phyloP scores from a whole-genome alignment of 1,140 invertebrate genomes.

The Vanessa atalanta region DNA sequence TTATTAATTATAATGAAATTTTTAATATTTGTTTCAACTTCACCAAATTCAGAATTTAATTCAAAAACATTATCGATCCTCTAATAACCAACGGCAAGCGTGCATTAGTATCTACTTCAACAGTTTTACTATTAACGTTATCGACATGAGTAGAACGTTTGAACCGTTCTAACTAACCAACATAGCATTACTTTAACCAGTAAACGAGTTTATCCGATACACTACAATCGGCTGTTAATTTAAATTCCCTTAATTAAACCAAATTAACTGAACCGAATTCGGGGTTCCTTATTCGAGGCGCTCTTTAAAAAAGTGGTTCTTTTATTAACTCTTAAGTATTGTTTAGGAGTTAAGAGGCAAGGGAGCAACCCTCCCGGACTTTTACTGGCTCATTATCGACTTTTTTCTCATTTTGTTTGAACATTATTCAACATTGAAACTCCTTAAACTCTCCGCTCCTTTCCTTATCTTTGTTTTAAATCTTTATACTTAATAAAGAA shows the following conservation, averaged over 20 bases:
- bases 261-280: slow-evolving; percentile 49
- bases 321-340: slow-evolving; percentile 75
- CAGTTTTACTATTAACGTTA: background rate
- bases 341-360: slow-evolving; percentile 68
- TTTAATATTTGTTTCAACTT: background rate
- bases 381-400: slow-evolving; percentile 71
- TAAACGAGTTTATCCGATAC: slow-evolving; percentile 19
- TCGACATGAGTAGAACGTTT: background rate
- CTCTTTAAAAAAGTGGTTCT: slow-evolving; percentile 65
- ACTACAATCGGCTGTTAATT: slow-evolving; percentile 7
- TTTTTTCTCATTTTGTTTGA: slow-evolving; percentile 49
- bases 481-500: slow-evolving; percentile 38
- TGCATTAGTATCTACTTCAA: background rate
- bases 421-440: slow-evolving; percentile 41
- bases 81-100: background rate
- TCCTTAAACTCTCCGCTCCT: slow-evolving; percentile 28
- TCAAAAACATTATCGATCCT: background rate
- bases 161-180: slow-evolving; percentile 1
- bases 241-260: slow-evolving; percentile 60
- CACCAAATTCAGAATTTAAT: background rate
- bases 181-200: slow-evolving; percentile 8
- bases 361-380: slow-evolving; percentile 62
- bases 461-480: slow-evolving; percentile 31
- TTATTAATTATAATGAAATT: no score
- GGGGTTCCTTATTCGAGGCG: slow-evolving; percentile 30